Conservation (phyloP, 2,888 invertebrate species). For the Acheta domesticus region DNA sequence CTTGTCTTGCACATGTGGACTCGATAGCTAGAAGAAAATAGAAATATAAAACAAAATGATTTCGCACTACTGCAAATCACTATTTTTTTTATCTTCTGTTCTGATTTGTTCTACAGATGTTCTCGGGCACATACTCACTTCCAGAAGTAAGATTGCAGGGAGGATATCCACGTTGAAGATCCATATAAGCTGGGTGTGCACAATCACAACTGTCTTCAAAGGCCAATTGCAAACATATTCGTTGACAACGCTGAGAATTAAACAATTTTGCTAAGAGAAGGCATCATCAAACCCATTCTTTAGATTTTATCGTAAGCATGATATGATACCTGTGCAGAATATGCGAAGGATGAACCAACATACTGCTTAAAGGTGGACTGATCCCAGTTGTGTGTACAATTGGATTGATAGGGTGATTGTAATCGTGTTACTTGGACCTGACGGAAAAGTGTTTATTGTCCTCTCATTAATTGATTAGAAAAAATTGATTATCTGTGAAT, state of each 20-base stretch:
- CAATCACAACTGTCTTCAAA: conserved; percentile 38
- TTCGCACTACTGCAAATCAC: no score
- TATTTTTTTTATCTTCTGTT: no score
- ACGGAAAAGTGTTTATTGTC: no score
- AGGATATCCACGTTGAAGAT: conserved; percentile 31
- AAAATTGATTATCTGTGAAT: no score
- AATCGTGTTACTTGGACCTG: conserved; percentile 35
- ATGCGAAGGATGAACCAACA: not conserved
- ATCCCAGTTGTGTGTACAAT: conserved; percentile 36
- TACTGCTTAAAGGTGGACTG: conserved; percentile 33
- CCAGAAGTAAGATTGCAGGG: conserved; percentile 37
- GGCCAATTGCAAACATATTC: conserved; percentile 37
- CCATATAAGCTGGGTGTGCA: conserved; percentile 37
- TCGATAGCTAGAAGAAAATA: not conserved
- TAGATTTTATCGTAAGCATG: no score
- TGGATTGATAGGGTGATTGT: conserved; percentile 34
- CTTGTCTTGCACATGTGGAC: conserved; percentile 33
- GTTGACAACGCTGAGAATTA: conserved; percentile 35
- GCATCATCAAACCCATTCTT: no score
- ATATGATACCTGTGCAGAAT: not conserved
- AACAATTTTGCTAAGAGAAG: not conserved
- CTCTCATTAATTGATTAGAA: not conserved
- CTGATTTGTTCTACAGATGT: no score
- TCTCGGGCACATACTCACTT: conserved; percentile 28
- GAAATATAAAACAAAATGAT: not conserved